These are phyloP conservation scores for Chelmon rostratus DNA, from an alignment of 2,797 vertebrate species.

Conservation along the genomic window DNA sequence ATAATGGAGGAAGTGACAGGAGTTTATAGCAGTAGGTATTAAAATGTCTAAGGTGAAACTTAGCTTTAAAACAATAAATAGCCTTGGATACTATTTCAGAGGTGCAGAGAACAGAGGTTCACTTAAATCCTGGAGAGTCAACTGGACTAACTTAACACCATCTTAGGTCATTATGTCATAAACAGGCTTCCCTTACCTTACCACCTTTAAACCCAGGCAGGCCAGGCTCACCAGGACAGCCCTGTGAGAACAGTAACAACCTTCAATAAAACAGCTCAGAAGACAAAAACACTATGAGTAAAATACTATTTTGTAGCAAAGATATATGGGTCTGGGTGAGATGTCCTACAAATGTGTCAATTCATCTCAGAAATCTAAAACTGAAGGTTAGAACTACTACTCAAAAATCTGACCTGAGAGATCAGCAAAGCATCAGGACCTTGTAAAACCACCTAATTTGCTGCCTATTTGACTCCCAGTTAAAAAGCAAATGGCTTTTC, in stretches of 20 bases:
- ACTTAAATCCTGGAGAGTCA: conserved; percentile 6
- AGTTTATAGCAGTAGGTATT: conserved; percentile 27
- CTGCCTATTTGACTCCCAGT: conserved; percentile 11
- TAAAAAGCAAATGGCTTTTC: conserved; percentile 17
- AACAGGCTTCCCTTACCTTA: conserved; percentile 84
- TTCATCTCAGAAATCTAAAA: background rate
- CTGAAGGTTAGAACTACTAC: background rate
- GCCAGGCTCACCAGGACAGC: conserved; percentile 87
- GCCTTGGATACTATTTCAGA: background rate
- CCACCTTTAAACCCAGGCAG: conserved; percentile 90
- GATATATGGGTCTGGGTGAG: no score
- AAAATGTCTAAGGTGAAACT: conserved; percentile 16
- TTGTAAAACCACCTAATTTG: conserved; percentile 20
- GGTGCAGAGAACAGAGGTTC: background rate
- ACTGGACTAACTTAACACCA: conserved; percentile 16
- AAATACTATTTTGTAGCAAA: background rate
- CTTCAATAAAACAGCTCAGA: conserved; percentile 15
- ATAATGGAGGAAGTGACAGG: background rate
- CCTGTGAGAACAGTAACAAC: conserved; percentile 80
- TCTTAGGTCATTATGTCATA: conserved; percentile 6
- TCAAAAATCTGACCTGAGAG: conserved; percentile 5
- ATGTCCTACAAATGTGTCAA: no score
- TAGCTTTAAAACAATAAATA: conserved; percentile 26
- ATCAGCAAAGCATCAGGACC: background rate
- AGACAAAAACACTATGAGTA: background rate